Base-by-base conservation (phyloP, 2,797 vertebrate species). In the Limnodromus scolopaceus region DNA sequence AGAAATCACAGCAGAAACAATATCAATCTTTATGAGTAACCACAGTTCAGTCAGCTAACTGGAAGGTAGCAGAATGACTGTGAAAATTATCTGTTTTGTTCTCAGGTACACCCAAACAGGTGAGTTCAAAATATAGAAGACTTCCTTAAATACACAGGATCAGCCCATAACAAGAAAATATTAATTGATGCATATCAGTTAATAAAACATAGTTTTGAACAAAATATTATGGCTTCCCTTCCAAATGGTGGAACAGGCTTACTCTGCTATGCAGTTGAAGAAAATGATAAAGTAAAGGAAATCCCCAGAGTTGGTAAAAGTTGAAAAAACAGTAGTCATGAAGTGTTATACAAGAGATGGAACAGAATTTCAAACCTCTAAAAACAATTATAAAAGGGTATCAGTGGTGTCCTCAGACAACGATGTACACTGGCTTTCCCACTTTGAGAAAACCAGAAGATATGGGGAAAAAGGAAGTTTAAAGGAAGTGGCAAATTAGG, bases 21-120 rank as follows among this genome's bases (percentile, higher is more conserved):
- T 13, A 75, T 8, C n/a, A 83, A 49, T 30, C 38, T 64, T 83
- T 43, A 51, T 7, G 9, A 55, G 17, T 23, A 84, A 75, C 14
- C 27, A 46, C 25, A 54, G 48, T 32, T 49, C 24, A 36, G 27
- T 28, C 23, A 46, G 60, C 28, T 60, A 57, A 82, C 2, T 46
- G 71, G 36, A 83, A 96, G 46, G 57, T 4, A 87, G 77, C 25
- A 85, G 72, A 65, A 84, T 49, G 61, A 53, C 66, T 49, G 38
- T 72, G 79, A 87, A 58, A 91, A 94, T n/a, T 24, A 80, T 61
- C 86, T 93, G 68, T n/a, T 83, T 93, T 85, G 24, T 85, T 94
- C 57, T 84, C 76, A 83, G 55, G 57, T 88, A 87, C 85, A 83
- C 28, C 53, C 60, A 93, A 92, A 72, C 16, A 94, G 51, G 28